phyloP scores from a whole-genome alignment of 2,888 invertebrate genomes.

The Dromius quadrimaculatus region DNA sequence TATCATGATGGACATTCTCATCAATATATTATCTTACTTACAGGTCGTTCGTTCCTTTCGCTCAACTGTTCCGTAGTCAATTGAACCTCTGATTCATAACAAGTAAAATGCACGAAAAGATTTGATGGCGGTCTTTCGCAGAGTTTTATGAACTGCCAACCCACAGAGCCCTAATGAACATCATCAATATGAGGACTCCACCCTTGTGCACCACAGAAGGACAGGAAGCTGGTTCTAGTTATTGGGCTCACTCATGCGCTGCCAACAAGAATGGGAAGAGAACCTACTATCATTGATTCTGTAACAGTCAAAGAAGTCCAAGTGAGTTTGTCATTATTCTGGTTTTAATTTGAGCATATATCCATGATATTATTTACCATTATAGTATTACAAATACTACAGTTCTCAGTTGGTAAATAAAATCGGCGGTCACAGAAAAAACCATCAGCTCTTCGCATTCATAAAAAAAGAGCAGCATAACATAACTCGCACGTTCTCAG shows the following conservation, averaged over 20 bases:
- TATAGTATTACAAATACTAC: no score
- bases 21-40: constrained; percentile 58
- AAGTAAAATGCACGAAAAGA: constrained; percentile 88
- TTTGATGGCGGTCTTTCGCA: constrained; percentile 91
- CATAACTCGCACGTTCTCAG: constrained; percentile 23
- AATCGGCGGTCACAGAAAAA: no score
- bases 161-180: constrained; percentile 72
- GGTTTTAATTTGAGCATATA: no score
- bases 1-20: no score
- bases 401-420: no score
- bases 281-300: constrained; percentile 85
- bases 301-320: constrained; percentile 89
- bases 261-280: constrained; percentile 90
- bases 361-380: no score
- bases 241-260: constrained; percentile 85
- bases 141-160: constrained; percentile 82
- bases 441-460: no score
- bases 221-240: constrained; percentile 80
- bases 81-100: constrained; percentile 85
- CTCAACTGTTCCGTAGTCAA: constrained; percentile 91
- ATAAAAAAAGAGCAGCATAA: no score
- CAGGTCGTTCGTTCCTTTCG: constrained; percentile 89
- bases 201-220: constrained; percentile 78
- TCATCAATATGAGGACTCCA: constrained; percentile 74
- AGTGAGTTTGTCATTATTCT: constrained; percentile 76